Evolutionary conservation across 2,888 invertebrate species (phyloP).

Genomic region (Cistogaster globosa): DNA sequence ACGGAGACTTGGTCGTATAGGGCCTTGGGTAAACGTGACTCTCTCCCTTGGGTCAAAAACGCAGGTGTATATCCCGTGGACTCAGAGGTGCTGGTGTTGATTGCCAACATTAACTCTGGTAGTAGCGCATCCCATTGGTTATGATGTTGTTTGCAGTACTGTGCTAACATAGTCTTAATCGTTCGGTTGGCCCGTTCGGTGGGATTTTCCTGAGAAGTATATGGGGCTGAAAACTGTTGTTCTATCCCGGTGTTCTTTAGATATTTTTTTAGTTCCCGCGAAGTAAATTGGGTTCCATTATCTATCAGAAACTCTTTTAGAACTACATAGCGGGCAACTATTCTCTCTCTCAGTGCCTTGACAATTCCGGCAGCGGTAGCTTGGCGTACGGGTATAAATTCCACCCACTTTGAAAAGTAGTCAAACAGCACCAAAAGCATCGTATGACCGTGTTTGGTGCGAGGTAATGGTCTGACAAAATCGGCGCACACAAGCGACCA

Average conservation of each 20-base stretch:
- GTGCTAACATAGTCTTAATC: not conserved
- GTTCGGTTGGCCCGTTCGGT: too few relatives aligned
- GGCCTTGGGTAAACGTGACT: slow-evolving; percentile 19
- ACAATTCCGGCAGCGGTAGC: not conserved
- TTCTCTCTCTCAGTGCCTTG: not conserved
- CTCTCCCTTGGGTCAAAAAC: slow-evolving; percentile 7
- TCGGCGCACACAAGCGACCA: not conserved
- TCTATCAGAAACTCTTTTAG: too few relatives aligned
- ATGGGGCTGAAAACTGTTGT: slow-evolving; percentile 13
- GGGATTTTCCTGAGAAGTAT: slow-evolving; percentile 2
- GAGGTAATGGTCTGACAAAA: not conserved
- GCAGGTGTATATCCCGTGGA: slow-evolving; percentile 24
- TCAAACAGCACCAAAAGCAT: not conserved
- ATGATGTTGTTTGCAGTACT: not conserved
- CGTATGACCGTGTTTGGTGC: not conserved
- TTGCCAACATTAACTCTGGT: slow-evolving; percentile 10
- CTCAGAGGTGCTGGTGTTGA: slow-evolving; percentile 17
- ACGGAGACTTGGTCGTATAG: slow-evolving; percentile 7
- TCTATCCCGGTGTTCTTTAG: not conserved
- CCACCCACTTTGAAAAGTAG: not conserved
- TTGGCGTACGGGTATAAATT: not conserved
- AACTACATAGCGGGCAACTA: too few relatives aligned
- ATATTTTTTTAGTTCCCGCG: not conserved
- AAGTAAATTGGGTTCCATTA: too few relatives aligned
- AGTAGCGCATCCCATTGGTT: not conserved